A percentile compares a stretch with the other conserved stretches of the same genome.
These are phyloP conservation scores for Caenorhabditis briggsae DNA, from an alignment of 1,140 invertebrate genomes.

Conservation along the genomic window DNA sequence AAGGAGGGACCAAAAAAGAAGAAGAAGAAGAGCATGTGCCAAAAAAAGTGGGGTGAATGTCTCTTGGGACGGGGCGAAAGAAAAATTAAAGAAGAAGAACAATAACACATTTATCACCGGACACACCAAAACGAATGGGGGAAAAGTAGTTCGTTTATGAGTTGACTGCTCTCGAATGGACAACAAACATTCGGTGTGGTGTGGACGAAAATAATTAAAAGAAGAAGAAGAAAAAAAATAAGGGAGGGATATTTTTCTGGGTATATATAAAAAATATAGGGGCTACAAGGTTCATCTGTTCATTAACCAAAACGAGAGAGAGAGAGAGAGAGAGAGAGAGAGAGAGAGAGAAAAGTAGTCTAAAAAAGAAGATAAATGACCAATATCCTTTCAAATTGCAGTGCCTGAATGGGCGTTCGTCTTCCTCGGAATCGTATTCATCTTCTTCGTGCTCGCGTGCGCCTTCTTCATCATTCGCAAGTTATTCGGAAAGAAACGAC, in stretches of 20 bases:
- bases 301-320: background rate
- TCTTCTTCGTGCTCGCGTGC: constrained; percentile 73
- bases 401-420: constrained; percentile 78
- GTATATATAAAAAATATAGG: too few relatives aligned
- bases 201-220: constrained; percentile 39
- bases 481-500: constrained; percentile 77
- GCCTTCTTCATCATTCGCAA: constrained; percentile 73
- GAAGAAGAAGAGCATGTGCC: constrained; percentile 40
- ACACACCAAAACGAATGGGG: background rate
- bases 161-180: constrained; percentile 22
- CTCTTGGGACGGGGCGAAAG: constrained; percentile 21
- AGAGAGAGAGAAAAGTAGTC: background rate
- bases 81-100: constrained; percentile 43
- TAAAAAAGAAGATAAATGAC: constrained; percentile 39
- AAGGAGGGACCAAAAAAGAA: background rate
- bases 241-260: background rate
- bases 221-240: background rate
- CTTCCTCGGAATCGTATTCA: constrained; percentile 73
- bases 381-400: constrained; percentile 62
- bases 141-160: constrained; percentile 41
- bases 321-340: background rate
- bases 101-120: constrained; percentile 44
- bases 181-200: constrained; percentile 13
- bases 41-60: constrained; percentile 33
- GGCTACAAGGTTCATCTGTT: background rate